Base-by-base conservation (phyloP, 2,797 vertebrate species). In the Neostethus bicornis region DNA sequence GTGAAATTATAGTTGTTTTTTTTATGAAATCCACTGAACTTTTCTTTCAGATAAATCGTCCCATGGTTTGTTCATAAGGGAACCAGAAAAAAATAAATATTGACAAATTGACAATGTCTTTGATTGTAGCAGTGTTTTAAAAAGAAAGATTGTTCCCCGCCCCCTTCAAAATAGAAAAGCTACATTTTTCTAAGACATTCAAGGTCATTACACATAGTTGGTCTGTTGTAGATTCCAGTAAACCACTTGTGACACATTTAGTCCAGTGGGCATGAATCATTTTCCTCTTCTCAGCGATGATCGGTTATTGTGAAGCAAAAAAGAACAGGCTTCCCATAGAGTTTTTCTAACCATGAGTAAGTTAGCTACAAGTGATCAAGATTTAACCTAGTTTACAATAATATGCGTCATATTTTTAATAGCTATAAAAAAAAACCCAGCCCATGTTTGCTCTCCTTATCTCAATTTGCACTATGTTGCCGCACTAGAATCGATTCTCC, bases 301-400 rank as follows among this genome's bases (percentile, higher is more conserved):
- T 82, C 62, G 68, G 43, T 62, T 74, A 19, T 0, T 57, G 62
- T 53, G 41, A 64, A 73, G 61, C 34, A 26, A 59, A 75, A 44
- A 12, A 77, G 72, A 86, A 70, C 75, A 59, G 66, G 64, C 48
- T 48, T 63, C 47, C 45, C 49, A 66, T 58, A 32, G 1, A 59
- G 47, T 46, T 24, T 23, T 46, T 42, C 46, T 73, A 65, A 68
- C 69, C 63, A 24, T 26, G 13, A 48, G 50, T 73, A 72, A 49
- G 51, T 78, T 61, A 66, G 47, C 56, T 59, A 66, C 71, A 83
- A 16, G 67, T 87, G 23, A 76, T 52, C 62, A 51, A 75, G 83
- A 82, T 54, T 45, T 45, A 54, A 75, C 50, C 48, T 42, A 1
- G 26, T 48, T 45, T 24, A 64, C 50, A 68, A 67, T 48, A 65